These are phyloP conservation scores for Anarhynchus alexandrinus DNA, from an alignment of 2,113 vertebrate genomes.

Conservation along the genomic window DNA sequence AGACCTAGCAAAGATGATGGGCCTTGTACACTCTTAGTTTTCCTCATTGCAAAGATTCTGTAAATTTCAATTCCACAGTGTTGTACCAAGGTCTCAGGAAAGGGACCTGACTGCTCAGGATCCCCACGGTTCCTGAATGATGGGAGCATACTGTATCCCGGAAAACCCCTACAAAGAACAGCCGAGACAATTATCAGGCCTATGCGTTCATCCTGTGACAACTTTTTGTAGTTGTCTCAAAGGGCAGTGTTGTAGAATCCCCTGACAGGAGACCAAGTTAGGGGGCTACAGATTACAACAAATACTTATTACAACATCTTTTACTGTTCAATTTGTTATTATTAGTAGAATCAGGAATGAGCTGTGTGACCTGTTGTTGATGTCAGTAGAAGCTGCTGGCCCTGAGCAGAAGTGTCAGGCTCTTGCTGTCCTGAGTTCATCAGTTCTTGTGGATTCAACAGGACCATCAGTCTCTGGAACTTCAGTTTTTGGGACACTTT, in stretches of 20 bases:
- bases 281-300: not conserved
- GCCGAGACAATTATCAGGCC: not conserved
- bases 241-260: not conserved
- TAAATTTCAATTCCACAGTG: not conserved
- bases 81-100: not conserved
- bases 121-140: not conserved
- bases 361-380: not conserved
- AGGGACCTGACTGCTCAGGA: not conserved
- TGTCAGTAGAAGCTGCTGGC: not conserved
- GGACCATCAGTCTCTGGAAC: not conserved
- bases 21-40: not conserved
- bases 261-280: not conserved
- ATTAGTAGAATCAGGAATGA: not conserved
- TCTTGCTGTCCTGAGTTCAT: not conserved
- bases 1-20: not conserved
- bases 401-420: not conserved
- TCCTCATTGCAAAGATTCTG: not conserved
- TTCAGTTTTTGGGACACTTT: not conserved
- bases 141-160: not conserved
- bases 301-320: not conserved
- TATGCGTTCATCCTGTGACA: not conserved
- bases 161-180: not conserved
- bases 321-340: not conserved
- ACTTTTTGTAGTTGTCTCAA: not conserved
- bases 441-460: not conserved